phyloP scores from a whole-genome alignment of 1,140 invertebrate genomes.

The Myzus persicae region DNA sequence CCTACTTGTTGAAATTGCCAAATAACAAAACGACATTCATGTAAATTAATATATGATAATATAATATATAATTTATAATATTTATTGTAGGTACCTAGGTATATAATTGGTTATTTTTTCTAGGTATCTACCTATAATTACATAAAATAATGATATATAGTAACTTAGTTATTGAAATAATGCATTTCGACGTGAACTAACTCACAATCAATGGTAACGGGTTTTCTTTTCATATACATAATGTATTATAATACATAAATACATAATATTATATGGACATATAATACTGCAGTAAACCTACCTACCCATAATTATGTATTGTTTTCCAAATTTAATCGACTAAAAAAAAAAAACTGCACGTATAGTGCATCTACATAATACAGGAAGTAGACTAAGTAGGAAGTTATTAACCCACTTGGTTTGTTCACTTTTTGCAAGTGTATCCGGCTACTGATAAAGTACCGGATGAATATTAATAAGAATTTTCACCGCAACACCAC shows the following conservation, averaged over 20 bases:
- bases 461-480: slow-evolving; percentile 40
- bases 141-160: background rate
- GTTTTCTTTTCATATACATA: background rate
- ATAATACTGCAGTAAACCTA: background rate
- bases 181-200: background rate
- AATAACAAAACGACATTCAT: background rate
- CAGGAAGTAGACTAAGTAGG: slow-evolving; percentile 47
- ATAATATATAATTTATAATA: background rate
- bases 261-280: background rate
- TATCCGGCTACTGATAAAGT: slow-evolving; percentile 37
- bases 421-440: background rate
- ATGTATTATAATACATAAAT: background rate
- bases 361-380: background rate
- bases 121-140: background rate
- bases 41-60: background rate
- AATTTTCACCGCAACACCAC: background rate
- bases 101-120: background rate
- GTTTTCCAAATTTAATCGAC: slow-evolving; percentile 16
- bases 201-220: background rate
- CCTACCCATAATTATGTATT: slow-evolving; percentile 11
- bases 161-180: background rate
- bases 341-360: slow-evolving; percentile 26
- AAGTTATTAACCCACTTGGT: slow-evolving; percentile 45
- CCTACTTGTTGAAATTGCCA: background rate
- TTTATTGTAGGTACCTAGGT: background rate